Evolutionary conservation across 2,113 vertebrate genomes (phyloP).

Genomic region (Myrmecobius fasciatus): DNA sequence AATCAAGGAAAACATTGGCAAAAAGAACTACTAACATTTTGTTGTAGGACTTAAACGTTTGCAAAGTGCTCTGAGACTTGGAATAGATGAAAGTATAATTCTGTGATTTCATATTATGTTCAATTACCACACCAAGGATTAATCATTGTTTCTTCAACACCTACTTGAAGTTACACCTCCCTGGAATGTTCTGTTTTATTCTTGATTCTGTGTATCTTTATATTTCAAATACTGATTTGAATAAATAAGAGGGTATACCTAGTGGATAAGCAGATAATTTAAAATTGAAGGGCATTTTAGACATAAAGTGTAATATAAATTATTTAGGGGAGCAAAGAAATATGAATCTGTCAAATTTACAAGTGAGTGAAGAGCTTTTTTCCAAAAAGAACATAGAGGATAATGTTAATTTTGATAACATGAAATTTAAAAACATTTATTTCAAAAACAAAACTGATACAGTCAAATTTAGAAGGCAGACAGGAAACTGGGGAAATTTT

Average conservation of each 20-base stretch:
- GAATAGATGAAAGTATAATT: neutral
- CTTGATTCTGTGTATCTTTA: neutral
- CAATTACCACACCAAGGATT: too few species aligned
- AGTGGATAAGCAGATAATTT: neutral
- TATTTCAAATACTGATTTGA: neutral
- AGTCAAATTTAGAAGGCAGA: neutral
- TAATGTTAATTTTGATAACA: neutral
- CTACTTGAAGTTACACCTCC: too few species aligned
- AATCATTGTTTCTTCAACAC: too few species aligned
- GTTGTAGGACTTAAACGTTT: neutral
- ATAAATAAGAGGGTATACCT: neutral
- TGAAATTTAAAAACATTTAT: neutral
- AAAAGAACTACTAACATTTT: neutral
- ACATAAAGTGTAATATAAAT: neutral
- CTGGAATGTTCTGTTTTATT: too few species aligned
- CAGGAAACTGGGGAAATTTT: neutral
- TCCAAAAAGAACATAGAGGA: neutral
- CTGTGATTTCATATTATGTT: too few species aligned
- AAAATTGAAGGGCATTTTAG: neutral
- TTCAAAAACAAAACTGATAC: neutral
- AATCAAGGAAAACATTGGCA: neutral
- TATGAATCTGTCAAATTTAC: neutral
- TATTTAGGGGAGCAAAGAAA: neutral
- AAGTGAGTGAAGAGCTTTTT: neutral
- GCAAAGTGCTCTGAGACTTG: neutral